Base-by-base conservation (phyloP, 2,113 vertebrate species). In the Solea senegalensis region DNA sequence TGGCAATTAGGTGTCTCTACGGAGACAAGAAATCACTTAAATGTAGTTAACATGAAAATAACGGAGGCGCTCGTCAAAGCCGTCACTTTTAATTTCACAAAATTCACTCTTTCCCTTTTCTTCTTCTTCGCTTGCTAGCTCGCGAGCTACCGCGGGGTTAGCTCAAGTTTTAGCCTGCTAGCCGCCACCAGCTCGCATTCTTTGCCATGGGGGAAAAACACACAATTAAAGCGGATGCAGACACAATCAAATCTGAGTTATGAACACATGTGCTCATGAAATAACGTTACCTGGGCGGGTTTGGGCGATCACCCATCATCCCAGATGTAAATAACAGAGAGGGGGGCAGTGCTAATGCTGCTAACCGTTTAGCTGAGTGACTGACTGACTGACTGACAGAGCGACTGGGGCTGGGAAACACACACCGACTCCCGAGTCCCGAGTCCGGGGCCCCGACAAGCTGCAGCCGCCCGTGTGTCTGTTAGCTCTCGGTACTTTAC, bases 301-400 rank as follows among this genome's bases (percentile, higher is more conserved):
- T 87, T 1, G 86, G 86, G 67, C 87, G 87, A 82, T 91, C 90
- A 89, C 81, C 86, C 90, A 90, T 91, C 87, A 87, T 87, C 86
- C 88, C 88, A 87, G 86, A 74, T 74, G 89, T 81, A 88, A 90
- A 89, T 88, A 51, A 88, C 85, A 80, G 68, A 12, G 44, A 46
- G 45, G 68, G 70, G 72, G 41, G 81, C 72, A 76, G 66, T 81
- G 90, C 88, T 89, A 90, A 85, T 81, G 88, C 76, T 82, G 85
- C 84, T 88, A 86, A 86, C 61, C 55, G 80, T 69, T 34, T 79
- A 89, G 83, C 85, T 87, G 13, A 87, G 72, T 73, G 76, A 21
- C 62, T 85, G 74, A 75, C 74, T 85, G 74, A 75, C 74, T 59
- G 67, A 77, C 80, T 69, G 86, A 85, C 79, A 84, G 76, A 84